Evolutionary conservation across 2,797 vertebrate genomes (phyloP).

Genomic region (Halcyon leucocephala): DNA sequence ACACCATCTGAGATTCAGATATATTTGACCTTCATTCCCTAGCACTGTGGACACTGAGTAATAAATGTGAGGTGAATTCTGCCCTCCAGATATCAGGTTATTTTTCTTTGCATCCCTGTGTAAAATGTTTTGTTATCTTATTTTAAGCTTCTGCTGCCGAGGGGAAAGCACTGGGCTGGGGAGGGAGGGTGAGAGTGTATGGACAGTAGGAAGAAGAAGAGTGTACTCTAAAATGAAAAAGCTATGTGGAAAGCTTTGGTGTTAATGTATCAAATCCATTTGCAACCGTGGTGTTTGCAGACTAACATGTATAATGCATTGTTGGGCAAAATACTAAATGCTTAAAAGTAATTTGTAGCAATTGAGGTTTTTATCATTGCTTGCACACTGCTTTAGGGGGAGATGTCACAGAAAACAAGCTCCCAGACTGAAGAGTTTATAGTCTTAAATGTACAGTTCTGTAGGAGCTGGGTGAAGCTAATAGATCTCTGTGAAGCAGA

Average conservation of each 20-base stretch:
- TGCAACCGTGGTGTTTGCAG: neutral
- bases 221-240: neutral
- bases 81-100: neutral
- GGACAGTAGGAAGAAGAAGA: neutral
- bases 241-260: neutral
- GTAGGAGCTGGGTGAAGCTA: neutral
- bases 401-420: neutral
- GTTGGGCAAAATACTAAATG: neutral
- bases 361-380: neutral
- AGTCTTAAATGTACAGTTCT: neutral
- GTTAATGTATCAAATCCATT: neutral
- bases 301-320: neutral
- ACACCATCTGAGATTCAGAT: neutral
- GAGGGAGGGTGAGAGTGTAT: too few species aligned
- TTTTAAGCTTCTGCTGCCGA: neutral
- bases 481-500: neutral
- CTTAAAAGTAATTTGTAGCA: constrained; percentile 1
- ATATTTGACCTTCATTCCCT: neutral
- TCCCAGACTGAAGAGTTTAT: neutral
- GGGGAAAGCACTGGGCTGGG: neutral
- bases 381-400: neutral
- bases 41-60: neutral
- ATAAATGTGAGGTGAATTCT: neutral
- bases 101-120: neutral
- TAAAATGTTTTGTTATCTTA: neutral